phyloP scores from a whole-genome alignment of 2,888 invertebrate genomes.

The Cenopis cana region DNA sequence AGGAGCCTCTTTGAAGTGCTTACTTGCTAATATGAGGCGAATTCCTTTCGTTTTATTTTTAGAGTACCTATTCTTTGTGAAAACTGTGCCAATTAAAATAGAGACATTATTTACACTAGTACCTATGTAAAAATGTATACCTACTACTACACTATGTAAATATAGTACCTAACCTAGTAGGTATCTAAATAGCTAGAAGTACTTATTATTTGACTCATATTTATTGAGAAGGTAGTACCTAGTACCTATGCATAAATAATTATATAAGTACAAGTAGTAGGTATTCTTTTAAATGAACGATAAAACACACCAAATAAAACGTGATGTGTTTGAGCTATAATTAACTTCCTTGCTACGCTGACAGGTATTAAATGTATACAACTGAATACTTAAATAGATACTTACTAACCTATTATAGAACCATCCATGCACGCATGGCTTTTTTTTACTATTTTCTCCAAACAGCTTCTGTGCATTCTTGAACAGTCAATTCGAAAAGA shows the following conservation, averaged over 20 bases:
- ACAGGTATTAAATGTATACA: neutral
- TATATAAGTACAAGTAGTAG: too few species aligned
- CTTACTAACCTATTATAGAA: neutral
- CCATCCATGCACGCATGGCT: neutral
- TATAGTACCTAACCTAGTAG: too few species aligned
- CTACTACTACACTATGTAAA: too few species aligned
- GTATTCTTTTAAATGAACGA: neutral
- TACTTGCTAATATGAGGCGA: slow-evolving; percentile 15
- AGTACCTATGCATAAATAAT: too few species aligned
- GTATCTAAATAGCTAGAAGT: too few species aligned
- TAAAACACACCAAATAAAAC: neutral
- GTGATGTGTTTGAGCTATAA: neutral
- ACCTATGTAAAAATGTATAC: too few species aligned
- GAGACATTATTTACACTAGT: too few species aligned
- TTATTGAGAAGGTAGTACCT: too few species aligned
- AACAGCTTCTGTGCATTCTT: slow-evolving; percentile 10
- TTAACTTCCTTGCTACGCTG: neutral
- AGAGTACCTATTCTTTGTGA: slow-evolving; percentile 1
- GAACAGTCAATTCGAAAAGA: slow-evolving; percentile 20
- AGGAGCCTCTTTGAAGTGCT: slow-evolving; percentile 19
- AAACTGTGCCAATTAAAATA: neutral
- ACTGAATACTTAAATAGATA: neutral
- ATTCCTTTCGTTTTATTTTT: slow-evolving; percentile 28
- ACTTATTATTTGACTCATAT: too few species aligned
- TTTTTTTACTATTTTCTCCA: too few species aligned